A percentile compares a stretch with the other conserved stretches of the same genome.
Conservation (phyloP, 2,888 invertebrate genomes). For the Drosophila phalerata region DNA sequence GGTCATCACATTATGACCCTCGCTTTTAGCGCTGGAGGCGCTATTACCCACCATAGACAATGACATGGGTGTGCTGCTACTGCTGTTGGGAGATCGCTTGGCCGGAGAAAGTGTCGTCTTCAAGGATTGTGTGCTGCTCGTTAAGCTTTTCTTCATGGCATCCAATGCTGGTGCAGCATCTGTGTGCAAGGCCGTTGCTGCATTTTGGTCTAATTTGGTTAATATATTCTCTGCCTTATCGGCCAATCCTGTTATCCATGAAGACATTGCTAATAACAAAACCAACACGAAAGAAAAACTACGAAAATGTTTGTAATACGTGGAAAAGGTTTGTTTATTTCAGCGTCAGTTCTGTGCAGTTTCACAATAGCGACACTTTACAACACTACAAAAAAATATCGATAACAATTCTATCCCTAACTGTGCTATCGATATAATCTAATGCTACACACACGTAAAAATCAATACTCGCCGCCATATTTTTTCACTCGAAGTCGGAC, state of each 20-base stretch:
- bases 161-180: conserved; percentile 56
- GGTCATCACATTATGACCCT: conserved; percentile 42
- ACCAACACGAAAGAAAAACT: conserved; percentile 8
- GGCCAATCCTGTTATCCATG: conserved; percentile 91
- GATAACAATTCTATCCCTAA: conserved; percentile 12
- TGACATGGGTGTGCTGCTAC: conserved; percentile 43
- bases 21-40: conserved; percentile 61
- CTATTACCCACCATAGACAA: conserved; percentile 43
- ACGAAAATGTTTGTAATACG: conserved; percentile 40
- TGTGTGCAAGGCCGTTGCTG: conserved; percentile 88
- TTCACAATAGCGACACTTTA: neutral
- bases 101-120: conserved; percentile 73
- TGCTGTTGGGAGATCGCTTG: conserved; percentile 36
- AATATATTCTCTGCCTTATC: conserved; percentile 91
- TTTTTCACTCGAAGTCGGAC: conserved; percentile 70
- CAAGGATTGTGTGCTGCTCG: conserved; percentile 74
- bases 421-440: conserved; percentile 34
- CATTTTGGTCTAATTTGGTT: conserved; percentile 91
- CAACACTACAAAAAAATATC: conserved; percentile 22
- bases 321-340: conserved; percentile 57
- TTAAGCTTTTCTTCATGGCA: conserved; percentile 64
- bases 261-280: conserved; percentile 86
- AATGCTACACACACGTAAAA: conserved; percentile 51
- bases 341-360: conserved; percentile 17
- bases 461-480: conserved; percentile 79